Evolutionary conservation across 2,888 invertebrate species (phyloP).

Genomic region (Ormyrus pomaceus): DNA sequence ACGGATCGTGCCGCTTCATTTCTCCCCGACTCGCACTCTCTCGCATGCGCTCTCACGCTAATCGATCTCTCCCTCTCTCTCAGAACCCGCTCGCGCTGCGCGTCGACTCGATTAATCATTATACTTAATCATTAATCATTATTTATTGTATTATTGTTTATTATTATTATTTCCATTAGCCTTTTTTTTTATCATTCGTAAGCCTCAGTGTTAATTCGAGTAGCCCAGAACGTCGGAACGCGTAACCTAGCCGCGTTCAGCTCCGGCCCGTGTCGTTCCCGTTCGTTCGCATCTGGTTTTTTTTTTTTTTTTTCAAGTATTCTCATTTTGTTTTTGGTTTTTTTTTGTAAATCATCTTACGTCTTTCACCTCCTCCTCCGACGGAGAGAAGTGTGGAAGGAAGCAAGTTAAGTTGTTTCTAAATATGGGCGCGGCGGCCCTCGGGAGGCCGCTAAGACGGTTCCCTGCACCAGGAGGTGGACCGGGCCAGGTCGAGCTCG

Average conservation of each 20-base stretch:
- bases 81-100: constrained; percentile 19
- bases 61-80: not conserved
- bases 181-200: constrained; percentile 48
- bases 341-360: constrained; percentile 1
- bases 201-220: constrained; percentile 32
- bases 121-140: constrained; percentile 53
- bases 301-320: not conserved
- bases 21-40: constrained; percentile 19
- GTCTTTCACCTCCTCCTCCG: constrained; percentile 8
- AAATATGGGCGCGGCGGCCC: not conserved
- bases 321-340: constrained; percentile 11
- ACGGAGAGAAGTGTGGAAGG: constrained; percentile 13
- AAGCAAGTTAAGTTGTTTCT: constrained; percentile 9
- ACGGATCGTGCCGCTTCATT: not conserved
- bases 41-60: not conserved
- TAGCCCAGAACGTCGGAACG: constrained; percentile 10
- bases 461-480: constrained; percentile 46
- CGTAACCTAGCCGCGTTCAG: not conserved
- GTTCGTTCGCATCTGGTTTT: too few relatives aligned
- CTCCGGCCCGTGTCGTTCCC: not conserved
- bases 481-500: constrained; percentile 47
- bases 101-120: constrained; percentile 44
- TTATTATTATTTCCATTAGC: constrained; percentile 56
- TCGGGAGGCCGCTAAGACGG: constrained; percentile 29
- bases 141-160: constrained; percentile 58